Evolutionary conservation across 2,113 vertebrate species (phyloP), one percentile per base, ranked within the genome.

Genomic region (Tachysurus vachellii): DNA sequence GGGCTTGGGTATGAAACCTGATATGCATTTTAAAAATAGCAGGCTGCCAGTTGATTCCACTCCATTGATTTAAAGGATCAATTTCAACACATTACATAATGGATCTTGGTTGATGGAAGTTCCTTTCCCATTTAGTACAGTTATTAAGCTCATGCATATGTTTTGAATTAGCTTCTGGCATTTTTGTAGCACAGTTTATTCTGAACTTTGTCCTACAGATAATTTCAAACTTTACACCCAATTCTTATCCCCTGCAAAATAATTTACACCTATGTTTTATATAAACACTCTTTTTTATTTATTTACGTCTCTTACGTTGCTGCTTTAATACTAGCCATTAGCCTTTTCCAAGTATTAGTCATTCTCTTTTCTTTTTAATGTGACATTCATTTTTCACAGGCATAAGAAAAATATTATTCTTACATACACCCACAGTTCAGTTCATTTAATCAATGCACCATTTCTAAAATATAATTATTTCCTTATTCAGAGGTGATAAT

Each of bases 121-220:
- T 85, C 26, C n/a, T 61, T 77, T 79, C 59, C 14, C 10, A 36
- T 16, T 80, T 36, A 59, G n/a, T 80, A 50, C 83, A 23, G 12
- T 50, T 76, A 70, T 84, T 76, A 87, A 76, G 28, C 56, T 64
- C 21, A 62, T 82, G 73, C 57, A 81, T 82, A 82, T 82, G 71
- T 16, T 47, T 59, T 76, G 23, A 50, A 82, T 82, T 64, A 56
- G 85, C 85, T 68, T 68, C 26, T 64, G 42, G 84, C 47, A 76
- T 23, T 19, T 9, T 26, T 76, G 4, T n/a, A 53, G 73, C 0
- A 12, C 47, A 53, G 14, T 76, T 76, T 76, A 5, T 76, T n/a
- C 26, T 76, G 6, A 53, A 76, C 21, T 76, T 71, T 9, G 14
- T 68, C 66, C 28, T 42, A 8, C 17, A 44, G 10, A 17, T 73